Percentiles rank a stretch among this genome's conserved stretches.
phyloP scores from a whole-genome alignment of 2,113 vertebrate species.

The Spermophilus dauricus region DNA sequence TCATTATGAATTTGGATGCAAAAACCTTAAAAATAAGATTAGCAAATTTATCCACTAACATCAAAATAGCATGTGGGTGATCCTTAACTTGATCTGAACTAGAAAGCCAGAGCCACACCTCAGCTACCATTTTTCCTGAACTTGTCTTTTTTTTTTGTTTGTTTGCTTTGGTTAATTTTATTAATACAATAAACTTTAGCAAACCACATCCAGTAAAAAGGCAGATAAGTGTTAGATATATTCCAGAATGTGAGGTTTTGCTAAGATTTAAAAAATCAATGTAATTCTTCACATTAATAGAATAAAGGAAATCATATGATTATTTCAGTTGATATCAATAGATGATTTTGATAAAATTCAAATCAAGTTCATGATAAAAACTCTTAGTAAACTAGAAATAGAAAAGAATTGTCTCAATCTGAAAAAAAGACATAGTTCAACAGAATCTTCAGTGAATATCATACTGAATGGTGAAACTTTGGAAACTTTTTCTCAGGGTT shows the following conservation, averaged over 20 bases:
- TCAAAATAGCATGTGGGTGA: background rate
- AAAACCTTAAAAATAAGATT: background rate
- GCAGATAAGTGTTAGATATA: background rate
- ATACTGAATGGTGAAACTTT: background rate
- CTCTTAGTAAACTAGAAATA: background rate
- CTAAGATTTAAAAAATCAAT: conserved; percentile 56
- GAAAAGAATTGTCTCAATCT: conserved; percentile 10
- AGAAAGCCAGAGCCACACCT: background rate
- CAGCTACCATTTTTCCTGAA: background rate
- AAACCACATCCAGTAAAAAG: background rate
- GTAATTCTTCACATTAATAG: conserved; percentile 9
- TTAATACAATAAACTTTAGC: background rate
- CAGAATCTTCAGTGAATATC: conserved; percentile 34
- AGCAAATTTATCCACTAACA: background rate
- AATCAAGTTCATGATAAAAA: conserved; percentile 7
- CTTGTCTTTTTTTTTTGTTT: background rate
- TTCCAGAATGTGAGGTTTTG: background rate
- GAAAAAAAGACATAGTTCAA: background rate
- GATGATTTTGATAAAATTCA: background rate
- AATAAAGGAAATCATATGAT: background rate
- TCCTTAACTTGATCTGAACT: background rate
- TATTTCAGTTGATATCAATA: background rate
- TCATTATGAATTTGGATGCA: background rate
- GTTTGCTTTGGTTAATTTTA: background rate
- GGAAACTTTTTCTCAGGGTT: background rate